These are phyloP conservation scores for Oreochromis mossambicus DNA, from an alignment of 2,797 vertebrate genomes.

Conservation along the genomic window DNA sequence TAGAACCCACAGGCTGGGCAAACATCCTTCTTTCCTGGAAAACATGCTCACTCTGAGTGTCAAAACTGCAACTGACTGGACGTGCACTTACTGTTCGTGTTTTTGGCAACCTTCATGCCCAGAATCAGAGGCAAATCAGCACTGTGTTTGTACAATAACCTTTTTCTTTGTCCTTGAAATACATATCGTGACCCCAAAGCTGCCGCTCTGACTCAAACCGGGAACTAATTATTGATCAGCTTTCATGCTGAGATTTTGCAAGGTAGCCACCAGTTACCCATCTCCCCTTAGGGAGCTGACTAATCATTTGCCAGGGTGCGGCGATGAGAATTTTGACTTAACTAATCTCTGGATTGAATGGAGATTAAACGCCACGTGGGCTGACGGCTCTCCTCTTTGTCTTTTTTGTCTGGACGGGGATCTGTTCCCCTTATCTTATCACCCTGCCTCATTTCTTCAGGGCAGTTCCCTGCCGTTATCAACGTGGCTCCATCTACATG, in stretches of 20 bases:
- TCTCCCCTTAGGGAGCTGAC: slow-evolving; percentile 51
- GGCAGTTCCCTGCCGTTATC: slow-evolving; percentile 55
- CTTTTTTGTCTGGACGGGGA: slow-evolving; percentile 55
- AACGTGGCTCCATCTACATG: slow-evolving; percentile 56
- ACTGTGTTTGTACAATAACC: neutral
- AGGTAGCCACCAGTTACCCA: slow-evolving; percentile 17
- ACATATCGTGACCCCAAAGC: slow-evolving; percentile 4
- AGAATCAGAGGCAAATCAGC: neutral
- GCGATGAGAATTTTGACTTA: slow-evolving; percentile 45
- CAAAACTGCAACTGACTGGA: neutral
- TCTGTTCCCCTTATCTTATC: slow-evolving; percentile 66
- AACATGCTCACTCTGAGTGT: neutral
- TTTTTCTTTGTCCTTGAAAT: neutral
- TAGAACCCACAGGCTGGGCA: slow-evolving; percentile 9
- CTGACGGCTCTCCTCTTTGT: slow-evolving; percentile 59
- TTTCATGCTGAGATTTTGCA: slow-evolving; percentile 1
- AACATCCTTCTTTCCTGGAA: neutral
- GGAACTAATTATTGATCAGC: slow-evolving; percentile 47
- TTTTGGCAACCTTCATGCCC: neutral
- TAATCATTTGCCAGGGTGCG: slow-evolving; percentile 39
- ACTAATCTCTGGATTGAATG: slow-evolving; percentile 64
- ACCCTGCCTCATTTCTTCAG: slow-evolving; percentile 54
- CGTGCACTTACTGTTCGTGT: neutral
- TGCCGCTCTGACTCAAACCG: neutral
- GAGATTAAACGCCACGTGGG: slow-evolving; percentile 66